Base-by-base conservation (phyloP, 2,797 vertebrate genomes). In the Alfaro cultratus region DNA sequence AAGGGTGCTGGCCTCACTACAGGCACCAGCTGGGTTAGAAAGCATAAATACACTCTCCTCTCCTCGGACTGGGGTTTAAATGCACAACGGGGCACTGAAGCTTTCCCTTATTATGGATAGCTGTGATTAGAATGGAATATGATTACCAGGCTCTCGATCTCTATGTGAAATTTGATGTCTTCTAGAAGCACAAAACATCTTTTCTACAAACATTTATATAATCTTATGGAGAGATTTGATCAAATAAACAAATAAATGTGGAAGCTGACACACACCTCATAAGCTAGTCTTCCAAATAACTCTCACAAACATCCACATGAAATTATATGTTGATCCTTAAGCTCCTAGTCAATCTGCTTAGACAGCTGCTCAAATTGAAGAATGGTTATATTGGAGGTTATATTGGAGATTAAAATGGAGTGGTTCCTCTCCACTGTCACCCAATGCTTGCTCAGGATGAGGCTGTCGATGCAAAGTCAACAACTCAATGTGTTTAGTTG, bases 11-110 rank as follows among this genome's bases (percentile, higher is more conserved):
- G 85, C 84, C 95, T 83, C 86, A 87, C 82, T 88, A 90, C 82
- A 86, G 80, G 79, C 92, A 89, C 81, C 90, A 88, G 88, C 87
- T 93, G 89, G 83, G 84, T 80, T 79, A 74, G 83, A 77, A 80
- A 70, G 39, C 81, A 79, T 76, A 79, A 77, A 78, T 51, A 49
- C 57, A 80, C 74, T 39, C 13, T 3, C 18, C 68, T 39, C 43
- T 53, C 36, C 1, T 39, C 77, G 31, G 71, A 18, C 75, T 80
- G n/a, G 60, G 76, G 71, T 82, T 80, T 81, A 64, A 84, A 74
- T 43, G 67, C 57, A 78, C 39, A 47, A 73, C 0, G 5, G 45
- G 29, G 47, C 43, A 18, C 29, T 23, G 43, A 16, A 62, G 80
- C 43, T 49, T 43, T 77, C 51, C 29, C 76, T 77, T 77, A 68